Conservation (phyloP, 1,140 invertebrate species). For the Drosophila lacertosa region DNA sequence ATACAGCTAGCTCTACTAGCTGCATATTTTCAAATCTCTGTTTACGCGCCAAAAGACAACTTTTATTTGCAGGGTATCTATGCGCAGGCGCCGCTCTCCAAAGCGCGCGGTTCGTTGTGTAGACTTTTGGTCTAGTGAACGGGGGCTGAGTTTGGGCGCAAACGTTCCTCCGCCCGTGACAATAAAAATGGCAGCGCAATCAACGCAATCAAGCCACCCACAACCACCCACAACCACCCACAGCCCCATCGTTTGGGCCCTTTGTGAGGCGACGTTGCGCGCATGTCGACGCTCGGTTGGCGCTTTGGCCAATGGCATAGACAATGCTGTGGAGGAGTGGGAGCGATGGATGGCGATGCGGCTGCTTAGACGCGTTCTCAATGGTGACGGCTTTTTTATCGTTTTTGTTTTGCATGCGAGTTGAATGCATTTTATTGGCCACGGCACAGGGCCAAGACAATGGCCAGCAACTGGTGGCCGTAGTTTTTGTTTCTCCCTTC, state of each 20-base stretch:
- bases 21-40: constrained; percentile 21
- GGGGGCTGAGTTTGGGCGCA: not conserved
- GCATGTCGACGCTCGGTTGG: constrained; percentile 63
- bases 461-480: constrained; percentile 52
- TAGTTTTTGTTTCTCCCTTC: not conserved
- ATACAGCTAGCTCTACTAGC: not conserved
- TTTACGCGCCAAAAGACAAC: constrained; percentile 58
- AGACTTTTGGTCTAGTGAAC: constrained; percentile 53
- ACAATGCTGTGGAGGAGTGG: constrained; percentile 59
- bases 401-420: constrained; percentile 78
- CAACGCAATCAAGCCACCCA: constrained; percentile 24
- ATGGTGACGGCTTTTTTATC: constrained; percentile 76
- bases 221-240: not conserved
- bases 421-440: constrained; percentile 78
- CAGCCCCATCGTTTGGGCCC: constrained; percentile 9
- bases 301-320: constrained; percentile 77
- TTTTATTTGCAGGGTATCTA: too few relatives aligned
- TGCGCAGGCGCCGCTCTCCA: constrained; percentile 72
- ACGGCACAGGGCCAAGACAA: constrained; percentile 67
- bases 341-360: constrained; percentile 36
- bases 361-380: constrained; percentile 80
- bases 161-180: constrained; percentile 9
- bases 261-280: constrained; percentile 47
- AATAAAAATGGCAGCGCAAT: constrained; percentile 77
- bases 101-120: constrained; percentile 30